Base-by-base conservation (phyloP, 2,888 invertebrate genomes). In the Morpho deidamia region DNA sequence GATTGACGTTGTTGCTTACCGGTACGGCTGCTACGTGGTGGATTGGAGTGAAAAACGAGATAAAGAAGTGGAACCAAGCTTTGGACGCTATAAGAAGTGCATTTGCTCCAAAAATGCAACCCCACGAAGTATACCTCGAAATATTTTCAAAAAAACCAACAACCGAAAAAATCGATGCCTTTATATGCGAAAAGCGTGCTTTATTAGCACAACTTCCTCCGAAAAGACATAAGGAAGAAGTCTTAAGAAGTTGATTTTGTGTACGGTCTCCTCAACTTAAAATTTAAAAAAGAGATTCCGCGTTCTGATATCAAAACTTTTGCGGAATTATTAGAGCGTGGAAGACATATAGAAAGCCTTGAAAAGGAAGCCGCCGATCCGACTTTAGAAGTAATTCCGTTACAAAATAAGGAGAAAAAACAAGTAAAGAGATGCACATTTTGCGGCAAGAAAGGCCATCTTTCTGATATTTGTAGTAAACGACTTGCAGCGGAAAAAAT, bases 21-120 rank as follows among this genome's bases (percentile, higher is more conserved):
- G 11, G 32, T 5, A 37, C 9, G 10, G 50, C 50, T 8, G 50
- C 50, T 14, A 43, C 43, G 9, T 50, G 43, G 50, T 50, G 50
- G 50, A 23, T 12, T n/a, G 50, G 50, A 5, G 37, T 50, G 7
- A 50, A 50, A 23, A 14, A 35, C 8, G 8, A 11, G 10, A 32
- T 38, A 10, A 8, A n/a, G 11, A 43, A 35, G 11, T 50, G 50
- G 50, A 7, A 11, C 8, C 35, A 50, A 7, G 43, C 43, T 7
- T 12, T 23, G 2, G 9, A 35, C 8, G 11, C n/a, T 8, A 11
- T 50, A 11, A 42, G 10, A 9, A 42, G 34, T 11, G 34, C 50
- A 7, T 50, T 37, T 42, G 50, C 43, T 8, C 32, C 39, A 35
- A 41, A 38, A 10, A 11, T 14, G 2, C 42, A 14, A 42, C 50